Base-by-base conservation (phyloP, 2,797 vertebrate species). In the Tamandua tetradactyla region DNA sequence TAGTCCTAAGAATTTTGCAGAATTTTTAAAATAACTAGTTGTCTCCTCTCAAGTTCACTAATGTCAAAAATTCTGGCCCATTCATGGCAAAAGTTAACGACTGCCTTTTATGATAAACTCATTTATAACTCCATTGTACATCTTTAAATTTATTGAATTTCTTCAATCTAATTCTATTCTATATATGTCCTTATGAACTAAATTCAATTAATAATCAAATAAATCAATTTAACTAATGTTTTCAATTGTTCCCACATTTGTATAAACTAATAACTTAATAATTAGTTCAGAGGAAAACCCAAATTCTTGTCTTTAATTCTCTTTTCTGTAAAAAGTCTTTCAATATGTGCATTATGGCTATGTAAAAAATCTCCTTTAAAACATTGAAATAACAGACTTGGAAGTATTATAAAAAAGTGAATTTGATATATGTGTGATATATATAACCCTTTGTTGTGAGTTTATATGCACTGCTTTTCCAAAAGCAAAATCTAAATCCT, bases 181-280 rank as follows among this genome's bases (percentile, higher is more conserved):
- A 42, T 14, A 7, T 37, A 68, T 9, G 2, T 25, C 15, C 61
- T 3, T 42, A 52, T 61, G 17, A 27, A 27, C n/a, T 86, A 22
- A 87, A 78, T 55, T 62, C 5, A 82, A 40, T 59, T 1, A 42
- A 42, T 89, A 55, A 68, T 27, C 35, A 81, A 66, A 20, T 59
- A 18, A 55, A 55, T 55, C 17, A 55, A 18, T 55, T 18, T 18
- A 52, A 55, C 20, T 5, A 52, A 52, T 52, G 2, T n/a, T 35
- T 59, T 92, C n/a, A 84, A 25, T 79, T 72, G 35, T 79, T 78
- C 92, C 93, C 32, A 87, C 76, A 78, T 35, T 92, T 3, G 27
- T n/a, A 1, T 66, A 92, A 79, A 57, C 17, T 71, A 87, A 57
- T 57, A 1, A 68, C 64, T 92, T 79, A 79, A 52, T 17, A 78